A percentile compares a stretch with the other conserved stretches of the same genome.
Evolutionary conservation across 2,113 vertebrate genomes (phyloP).

Genomic region (Pterocles orientalis): DNA sequence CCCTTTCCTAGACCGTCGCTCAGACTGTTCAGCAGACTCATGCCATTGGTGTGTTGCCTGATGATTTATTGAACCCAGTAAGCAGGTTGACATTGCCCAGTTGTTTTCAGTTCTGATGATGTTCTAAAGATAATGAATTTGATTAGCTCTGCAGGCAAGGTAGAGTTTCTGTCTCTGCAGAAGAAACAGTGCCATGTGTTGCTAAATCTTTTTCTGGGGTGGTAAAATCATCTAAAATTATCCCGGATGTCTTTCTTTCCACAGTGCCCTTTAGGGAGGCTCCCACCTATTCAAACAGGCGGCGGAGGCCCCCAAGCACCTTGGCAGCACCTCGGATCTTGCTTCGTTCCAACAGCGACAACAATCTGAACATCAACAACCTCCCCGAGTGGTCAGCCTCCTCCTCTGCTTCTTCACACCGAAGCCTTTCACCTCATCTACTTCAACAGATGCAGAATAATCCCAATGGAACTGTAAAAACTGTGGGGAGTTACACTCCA

Average conservation of each 20-base stretch:
- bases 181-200: constrained; percentile 33
- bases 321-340: constrained; percentile 88
- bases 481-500: constrained; percentile 78
- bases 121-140: not conserved
- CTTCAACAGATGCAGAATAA: constrained; percentile 89
- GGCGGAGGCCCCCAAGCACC: constrained; percentile 84
- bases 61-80: not conserved
- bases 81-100: not conserved
- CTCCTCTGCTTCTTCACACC: constrained; percentile 82
- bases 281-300: constrained; percentile 89
- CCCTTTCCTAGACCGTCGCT: not conserved
- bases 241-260: not conserved
- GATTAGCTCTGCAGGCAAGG: not conserved
- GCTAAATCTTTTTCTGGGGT: not conserved
- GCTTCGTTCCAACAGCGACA: constrained; percentile 96
- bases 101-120: not conserved
- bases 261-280: constrained; percentile 96
- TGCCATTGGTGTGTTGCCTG: not conserved
- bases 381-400: constrained; percentile 80
- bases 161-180: not conserved
- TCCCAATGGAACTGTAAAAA: constrained; percentile 89
- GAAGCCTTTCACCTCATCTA: constrained; percentile 94
- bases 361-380: constrained; percentile 83
- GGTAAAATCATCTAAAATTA: constrained; percentile 14
- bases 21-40: not conserved